phyloP scores from a whole-genome alignment of 1,140 invertebrate species.

The Drusus annulatus region DNA sequence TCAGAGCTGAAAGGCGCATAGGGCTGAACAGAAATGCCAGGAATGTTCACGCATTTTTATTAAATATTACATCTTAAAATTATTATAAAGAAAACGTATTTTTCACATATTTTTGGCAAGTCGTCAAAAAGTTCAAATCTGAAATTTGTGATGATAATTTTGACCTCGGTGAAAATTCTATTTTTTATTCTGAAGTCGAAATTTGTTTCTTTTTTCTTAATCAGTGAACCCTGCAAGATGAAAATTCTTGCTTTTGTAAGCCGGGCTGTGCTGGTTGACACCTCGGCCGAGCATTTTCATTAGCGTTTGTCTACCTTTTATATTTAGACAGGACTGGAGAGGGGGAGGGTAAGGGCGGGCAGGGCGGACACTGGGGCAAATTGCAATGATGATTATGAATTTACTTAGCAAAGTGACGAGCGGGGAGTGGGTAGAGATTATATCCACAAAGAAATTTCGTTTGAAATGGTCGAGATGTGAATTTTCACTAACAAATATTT shows the following conservation, averaged over 20 bases:
- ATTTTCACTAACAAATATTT: constrained; percentile 23
- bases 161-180: no score
- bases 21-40: background rate
- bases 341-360: constrained; percentile 39
- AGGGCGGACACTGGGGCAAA: constrained; percentile 41
- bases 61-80: no score
- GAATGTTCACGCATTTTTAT: no score
- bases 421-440: constrained; percentile 16
- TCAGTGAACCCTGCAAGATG: background rate
- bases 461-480: constrained; percentile 22
- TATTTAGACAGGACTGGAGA: constrained; percentile 40
- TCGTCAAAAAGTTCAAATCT: no score
- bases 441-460: constrained; percentile 30
- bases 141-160: no score
- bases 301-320: constrained; percentile 49
- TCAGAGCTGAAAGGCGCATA: background rate
- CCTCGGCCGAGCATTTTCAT: constrained; percentile 54
- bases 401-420: constrained; percentile 58
- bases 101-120: no score
- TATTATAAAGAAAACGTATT: no score
- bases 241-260: background rate
- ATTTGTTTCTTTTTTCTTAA: no score
- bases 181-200: no score
- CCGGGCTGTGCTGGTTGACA: constrained; percentile 41
- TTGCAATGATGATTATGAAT: constrained; percentile 59